Conservation (phyloP, 2,113 vertebrate species). For the Marmota flaviventris region DNA sequence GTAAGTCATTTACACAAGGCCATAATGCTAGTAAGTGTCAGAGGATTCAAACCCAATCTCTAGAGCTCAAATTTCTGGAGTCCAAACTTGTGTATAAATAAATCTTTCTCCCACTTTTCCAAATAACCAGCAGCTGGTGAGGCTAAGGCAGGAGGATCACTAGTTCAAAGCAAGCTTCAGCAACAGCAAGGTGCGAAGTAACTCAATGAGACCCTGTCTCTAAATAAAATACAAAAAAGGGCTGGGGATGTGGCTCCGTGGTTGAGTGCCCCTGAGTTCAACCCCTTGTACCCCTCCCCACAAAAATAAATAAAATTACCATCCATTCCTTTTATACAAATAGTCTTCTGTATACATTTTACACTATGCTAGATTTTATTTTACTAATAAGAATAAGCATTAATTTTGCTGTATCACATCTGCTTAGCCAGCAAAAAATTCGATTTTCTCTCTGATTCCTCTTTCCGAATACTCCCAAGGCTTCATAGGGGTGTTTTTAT, state of each 20-base stretch:
- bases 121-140: not conserved
- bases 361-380: not conserved
- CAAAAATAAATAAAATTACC: no score
- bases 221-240: no score
- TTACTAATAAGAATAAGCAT: not conserved
- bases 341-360: slow-evolving; percentile 43
- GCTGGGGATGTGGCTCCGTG: no score
- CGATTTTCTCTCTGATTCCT: not conserved
- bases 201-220: no score
- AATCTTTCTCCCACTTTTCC: not conserved
- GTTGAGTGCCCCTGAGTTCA: no score
- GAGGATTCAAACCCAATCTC: no score
- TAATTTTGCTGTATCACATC: slow-evolving; percentile 29
- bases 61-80: not conserved
- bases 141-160: no score
- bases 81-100: not conserved
- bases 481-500: not conserved
- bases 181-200: no score
- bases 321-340: not conserved
- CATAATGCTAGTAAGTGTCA: no score
- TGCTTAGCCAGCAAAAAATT: slow-evolving; percentile 24
- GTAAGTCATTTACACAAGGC: no score
- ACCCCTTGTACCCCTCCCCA: no score
- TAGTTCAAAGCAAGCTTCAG: no score
- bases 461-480: slow-evolving; percentile 11